These are phyloP conservation scores for Schizaphis graminum DNA, from an alignment of 2,888 invertebrate genomes.

Conservation along the genomic window DNA sequence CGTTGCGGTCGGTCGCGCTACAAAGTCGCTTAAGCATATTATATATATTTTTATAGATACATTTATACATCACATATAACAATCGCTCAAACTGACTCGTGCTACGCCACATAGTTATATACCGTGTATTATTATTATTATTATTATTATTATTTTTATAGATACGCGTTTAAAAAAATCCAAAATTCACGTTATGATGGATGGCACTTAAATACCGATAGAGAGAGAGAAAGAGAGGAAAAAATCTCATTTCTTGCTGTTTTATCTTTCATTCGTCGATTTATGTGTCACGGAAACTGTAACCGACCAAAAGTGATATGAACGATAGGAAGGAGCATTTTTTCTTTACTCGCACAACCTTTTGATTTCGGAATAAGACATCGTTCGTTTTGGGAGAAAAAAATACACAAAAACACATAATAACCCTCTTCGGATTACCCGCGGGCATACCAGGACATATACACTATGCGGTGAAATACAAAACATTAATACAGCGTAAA, in stretches of 20 bases:
- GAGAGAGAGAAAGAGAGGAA: no score
- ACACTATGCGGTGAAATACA: background rate
- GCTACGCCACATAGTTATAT: background rate
- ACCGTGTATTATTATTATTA: background rate
- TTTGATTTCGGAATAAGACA: slow-evolving; percentile 20
- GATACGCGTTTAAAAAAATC: background rate
- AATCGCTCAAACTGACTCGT: background rate
- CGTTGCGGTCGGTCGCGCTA: background rate
- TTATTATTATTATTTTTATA: background rate
- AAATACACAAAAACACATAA: slow-evolving; percentile 9
- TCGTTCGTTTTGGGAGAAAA: background rate
- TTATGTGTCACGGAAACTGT: slow-evolving; percentile 36
- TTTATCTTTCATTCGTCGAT: slow-evolving; percentile 25
- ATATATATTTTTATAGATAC: background rate
- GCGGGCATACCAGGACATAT: background rate
- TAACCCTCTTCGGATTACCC: background rate
- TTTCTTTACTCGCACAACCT: background rate
- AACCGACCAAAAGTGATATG: slow-evolving; percentile 9
- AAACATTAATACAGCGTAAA: background rate
- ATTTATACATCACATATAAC: background rate
- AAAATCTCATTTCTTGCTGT: background rate
- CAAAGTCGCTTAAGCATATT: background rate
- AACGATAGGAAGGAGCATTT: background rate
- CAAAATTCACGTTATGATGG: slow-evolving; percentile 45
- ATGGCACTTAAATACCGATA: background rate